phyloP scores from a whole-genome alignment of 2,797 vertebrate genomes.

The Stomatorhinus walkeri region DNA sequence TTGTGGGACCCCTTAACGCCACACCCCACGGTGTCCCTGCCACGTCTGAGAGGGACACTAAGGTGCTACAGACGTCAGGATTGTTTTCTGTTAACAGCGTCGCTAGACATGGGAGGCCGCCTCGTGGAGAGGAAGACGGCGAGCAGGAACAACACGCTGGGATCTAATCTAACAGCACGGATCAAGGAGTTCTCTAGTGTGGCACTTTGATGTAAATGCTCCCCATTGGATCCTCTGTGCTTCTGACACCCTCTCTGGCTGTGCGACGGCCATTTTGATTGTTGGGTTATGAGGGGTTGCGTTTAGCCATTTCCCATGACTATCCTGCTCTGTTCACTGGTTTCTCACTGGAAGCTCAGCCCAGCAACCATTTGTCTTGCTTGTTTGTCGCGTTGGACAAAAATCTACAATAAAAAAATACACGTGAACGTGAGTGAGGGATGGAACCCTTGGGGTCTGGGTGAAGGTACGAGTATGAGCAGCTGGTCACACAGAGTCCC shows the following conservation, averaged over 20 bases:
- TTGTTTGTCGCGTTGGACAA: background rate
- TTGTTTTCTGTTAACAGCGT: background rate
- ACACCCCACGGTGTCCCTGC: background rate
- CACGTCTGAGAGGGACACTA: background rate
- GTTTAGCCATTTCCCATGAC: background rate
- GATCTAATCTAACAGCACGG: background rate
- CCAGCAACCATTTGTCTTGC: background rate
- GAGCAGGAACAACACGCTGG: background rate
- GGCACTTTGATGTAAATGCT: background rate
- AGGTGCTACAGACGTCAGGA: background rate
- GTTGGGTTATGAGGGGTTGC: background rate
- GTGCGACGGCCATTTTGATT: background rate
- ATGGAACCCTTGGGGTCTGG: background rate
- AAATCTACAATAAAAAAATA: background rate
- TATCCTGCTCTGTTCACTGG: background rate
- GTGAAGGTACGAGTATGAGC: background rate
- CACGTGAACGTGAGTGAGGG: background rate
- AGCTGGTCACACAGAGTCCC: background rate
- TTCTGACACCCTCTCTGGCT: background rate
- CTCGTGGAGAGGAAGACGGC: background rate
- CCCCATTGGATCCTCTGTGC: background rate
- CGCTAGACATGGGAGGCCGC: background rate
- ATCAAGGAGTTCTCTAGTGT: background rate
- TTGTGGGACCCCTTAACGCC: background rate
- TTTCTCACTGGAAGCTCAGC: background rate